These are phyloP conservation scores for Poecilia wingei DNA, from an alignment of 2,797 vertebrate genomes.

Conservation along the genomic window DNA sequence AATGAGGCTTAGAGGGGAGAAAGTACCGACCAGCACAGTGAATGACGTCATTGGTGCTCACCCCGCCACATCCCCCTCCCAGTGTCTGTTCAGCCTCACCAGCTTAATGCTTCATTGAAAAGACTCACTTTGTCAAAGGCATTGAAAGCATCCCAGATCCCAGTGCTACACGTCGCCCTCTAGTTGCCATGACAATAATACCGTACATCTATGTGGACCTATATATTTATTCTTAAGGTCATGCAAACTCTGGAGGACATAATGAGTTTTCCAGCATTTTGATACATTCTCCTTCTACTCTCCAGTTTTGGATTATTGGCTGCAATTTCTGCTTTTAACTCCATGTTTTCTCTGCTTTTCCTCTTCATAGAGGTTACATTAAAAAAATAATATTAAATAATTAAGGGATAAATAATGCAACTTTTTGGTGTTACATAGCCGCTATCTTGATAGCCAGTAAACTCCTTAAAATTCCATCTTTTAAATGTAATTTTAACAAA, in stretches of 20 bases:
- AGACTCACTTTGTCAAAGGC: constrained; percentile 4
- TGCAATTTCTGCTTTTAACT: neutral
- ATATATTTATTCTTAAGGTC: neutral
- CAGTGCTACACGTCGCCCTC: neutral
- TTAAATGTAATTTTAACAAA: neutral
- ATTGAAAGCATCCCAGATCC: neutral
- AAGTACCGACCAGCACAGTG: constrained; percentile 77
- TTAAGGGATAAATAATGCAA: neutral
- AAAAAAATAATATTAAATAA: neutral
- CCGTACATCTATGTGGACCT: neutral
- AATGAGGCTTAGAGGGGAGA: constrained; percentile 50
- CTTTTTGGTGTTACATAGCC: neutral
- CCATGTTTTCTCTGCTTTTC: neutral
- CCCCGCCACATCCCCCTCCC: constrained; percentile 46
- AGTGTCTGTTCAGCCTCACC: constrained; percentile 42
- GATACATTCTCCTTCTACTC: neutral
- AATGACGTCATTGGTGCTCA: constrained; percentile 77
- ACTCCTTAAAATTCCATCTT: neutral
- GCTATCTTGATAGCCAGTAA: too few relatives aligned
- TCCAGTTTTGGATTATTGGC: neutral
- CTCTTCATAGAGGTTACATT: neutral
- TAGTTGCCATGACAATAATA: neutral
- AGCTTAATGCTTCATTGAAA: constrained; percentile 4
- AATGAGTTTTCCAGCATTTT: too few relatives aligned
- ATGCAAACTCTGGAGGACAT: neutral